Conservation (phyloP, 2,797 vertebrate genomes). For the Pampus argenteus region DNA sequence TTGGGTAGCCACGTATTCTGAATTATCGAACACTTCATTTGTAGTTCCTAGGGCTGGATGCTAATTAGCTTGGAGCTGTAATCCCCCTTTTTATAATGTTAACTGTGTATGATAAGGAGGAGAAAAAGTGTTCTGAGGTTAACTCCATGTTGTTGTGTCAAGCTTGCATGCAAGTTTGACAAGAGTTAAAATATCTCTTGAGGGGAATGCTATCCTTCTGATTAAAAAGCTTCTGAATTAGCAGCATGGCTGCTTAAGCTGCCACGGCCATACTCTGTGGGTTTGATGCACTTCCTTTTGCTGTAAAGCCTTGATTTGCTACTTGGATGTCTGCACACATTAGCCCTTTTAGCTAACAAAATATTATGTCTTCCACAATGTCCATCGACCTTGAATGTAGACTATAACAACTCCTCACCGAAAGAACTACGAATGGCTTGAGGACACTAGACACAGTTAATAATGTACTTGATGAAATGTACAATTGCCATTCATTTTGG, state of each 20-base stretch:
- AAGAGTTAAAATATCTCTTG: conserved; percentile 29
- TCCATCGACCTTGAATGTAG: conserved; percentile 5
- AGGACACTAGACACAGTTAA: background rate
- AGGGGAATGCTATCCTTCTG: conserved; percentile 25
- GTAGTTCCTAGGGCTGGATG: conserved; percentile 50
- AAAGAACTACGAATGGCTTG: background rate
- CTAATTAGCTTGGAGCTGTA: conserved; percentile 71
- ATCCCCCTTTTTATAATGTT: conserved; percentile 60
- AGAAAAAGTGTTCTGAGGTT: conserved; percentile 54
- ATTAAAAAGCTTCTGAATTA: conserved; percentile 43
- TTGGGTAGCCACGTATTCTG: conserved; percentile 44
- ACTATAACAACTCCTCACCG: background rate
- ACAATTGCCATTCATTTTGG: background rate
- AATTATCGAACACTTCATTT: conserved; percentile 63
- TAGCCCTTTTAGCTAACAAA: conserved; percentile 9
- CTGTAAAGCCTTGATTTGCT: conserved; percentile 11
- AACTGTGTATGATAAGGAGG: conserved; percentile 47
- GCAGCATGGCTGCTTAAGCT: conserved; percentile 3
- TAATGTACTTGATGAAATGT: background rate
- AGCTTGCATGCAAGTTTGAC: conserved; percentile 43
- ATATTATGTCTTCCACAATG: conserved; percentile 1
- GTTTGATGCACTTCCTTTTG: conserved; percentile 21
- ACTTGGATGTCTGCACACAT: conserved; percentile 15
- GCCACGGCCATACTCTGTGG: conserved; percentile 23
- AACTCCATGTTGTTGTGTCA: conserved; percentile 50